Evolutionary conservation across 2,888 invertebrate species (phyloP), one percentile per base, ranked within the genome.

Genomic region (Drosophila anomelani): DNA sequence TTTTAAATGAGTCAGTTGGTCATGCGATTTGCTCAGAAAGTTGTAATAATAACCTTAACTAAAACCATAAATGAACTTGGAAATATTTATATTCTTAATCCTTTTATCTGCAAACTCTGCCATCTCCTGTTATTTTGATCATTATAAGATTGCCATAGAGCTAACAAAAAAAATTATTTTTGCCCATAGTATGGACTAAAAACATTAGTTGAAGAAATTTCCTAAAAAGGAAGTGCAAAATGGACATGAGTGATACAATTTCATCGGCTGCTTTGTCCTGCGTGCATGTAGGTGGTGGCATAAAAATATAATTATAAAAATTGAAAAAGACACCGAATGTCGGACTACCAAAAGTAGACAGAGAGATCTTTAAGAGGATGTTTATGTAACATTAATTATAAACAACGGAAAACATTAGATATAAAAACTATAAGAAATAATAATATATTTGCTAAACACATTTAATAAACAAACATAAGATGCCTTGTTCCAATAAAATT

Each of bases 221-320:
- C 15, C 34, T 20, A 15, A 51, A 51, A 51, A 51, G 20, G 20
- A 51, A 51, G 34, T 5, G 34, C 15, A 34, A 51, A 51, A 34
- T 51, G 34, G 51, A 51, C 9, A 15, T 51, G 15, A 15, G 20
- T 34, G 15, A 9, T 20, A 23, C 10, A 9, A 51, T 20, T 34
- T 4, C 20, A 23, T 34, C 34, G 20, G 20, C 15, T 36, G 34
- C 51, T 34, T 51, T 34, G 51, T 51, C 20, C 51, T 36, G 17
- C 20, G 8, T 20, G 4, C 13, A 49, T 49, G 49, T 7, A 17
- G 17, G 4, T 17, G 20, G 34, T 13, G 34, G 34, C 51, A 36
- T 15, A 20, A 36, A 51, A 51, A 34, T 51, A 51, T 34, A 51
- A 51, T 49, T 32, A 49, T 20, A 34, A 34, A 51, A 36, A 51